Conservation (phyloP, 1,140 invertebrate species). For the Dufourea novaeangliae region DNA sequence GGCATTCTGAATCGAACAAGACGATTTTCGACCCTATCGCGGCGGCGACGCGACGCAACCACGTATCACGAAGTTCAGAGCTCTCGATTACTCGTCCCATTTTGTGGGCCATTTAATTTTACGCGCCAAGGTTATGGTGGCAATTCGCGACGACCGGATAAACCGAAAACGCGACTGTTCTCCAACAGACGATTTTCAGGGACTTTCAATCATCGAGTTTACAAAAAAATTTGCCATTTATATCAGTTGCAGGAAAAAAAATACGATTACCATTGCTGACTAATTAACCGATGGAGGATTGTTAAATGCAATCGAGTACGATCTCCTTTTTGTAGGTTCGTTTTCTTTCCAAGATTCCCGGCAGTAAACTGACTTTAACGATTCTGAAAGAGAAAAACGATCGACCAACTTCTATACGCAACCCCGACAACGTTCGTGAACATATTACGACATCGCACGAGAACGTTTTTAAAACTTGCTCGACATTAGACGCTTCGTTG, state of each 20-base stretch:
- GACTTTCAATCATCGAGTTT: not conserved
- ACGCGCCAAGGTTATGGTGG: not conserved
- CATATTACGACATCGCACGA: not conserved
- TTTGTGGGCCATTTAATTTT: slow-evolving; percentile 9
- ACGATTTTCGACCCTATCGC: not conserved
- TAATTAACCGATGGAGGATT: too few relatives aligned
- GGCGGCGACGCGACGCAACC: not conserved
- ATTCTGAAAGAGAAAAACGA: not conserved
- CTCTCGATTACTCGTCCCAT: slow-evolving; percentile 6
- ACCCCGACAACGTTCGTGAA: not conserved
- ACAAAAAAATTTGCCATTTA: not conserved
- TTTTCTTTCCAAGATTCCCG: too few relatives aligned
- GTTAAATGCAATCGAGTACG: too few relatives aligned
- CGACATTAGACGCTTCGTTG: not conserved
- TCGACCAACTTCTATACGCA: not conserved
- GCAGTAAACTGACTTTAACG: not conserved
- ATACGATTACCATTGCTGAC: too few relatives aligned
- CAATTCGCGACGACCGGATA: not conserved
- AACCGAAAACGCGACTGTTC: not conserved
- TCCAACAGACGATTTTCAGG: too few relatives aligned
- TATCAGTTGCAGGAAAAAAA: not conserved
- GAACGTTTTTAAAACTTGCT: not conserved
- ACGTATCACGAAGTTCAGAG: slow-evolving; percentile 7
- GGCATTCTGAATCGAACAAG: not conserved
- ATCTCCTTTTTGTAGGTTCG: too few relatives aligned